Conservation (phyloP, 2,113 vertebrate species). For the Toxotes jaculatrix region DNA sequence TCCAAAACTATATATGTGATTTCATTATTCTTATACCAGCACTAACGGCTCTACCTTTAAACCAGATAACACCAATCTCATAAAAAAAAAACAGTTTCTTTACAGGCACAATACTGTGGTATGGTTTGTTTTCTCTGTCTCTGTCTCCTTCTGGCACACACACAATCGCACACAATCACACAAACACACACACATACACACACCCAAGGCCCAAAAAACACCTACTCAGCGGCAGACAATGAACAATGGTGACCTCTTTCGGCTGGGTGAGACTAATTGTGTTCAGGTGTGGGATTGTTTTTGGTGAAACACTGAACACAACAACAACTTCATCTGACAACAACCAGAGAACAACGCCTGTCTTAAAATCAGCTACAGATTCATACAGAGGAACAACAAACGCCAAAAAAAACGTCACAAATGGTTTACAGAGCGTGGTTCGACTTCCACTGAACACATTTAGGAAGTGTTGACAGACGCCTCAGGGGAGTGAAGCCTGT, state of each 20-base stretch:
- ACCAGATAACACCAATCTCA: background rate
- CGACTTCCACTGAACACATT: constrained; percentile 9
- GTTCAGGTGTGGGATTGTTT: constrained; percentile 51
- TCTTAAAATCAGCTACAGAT: constrained; percentile 15
- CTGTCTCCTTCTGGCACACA: background rate
- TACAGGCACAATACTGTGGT: background rate
- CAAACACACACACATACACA: background rate
- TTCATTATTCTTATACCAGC: background rate
- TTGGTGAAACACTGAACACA: constrained; percentile 23
- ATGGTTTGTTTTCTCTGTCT: background rate
- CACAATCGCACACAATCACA: background rate
- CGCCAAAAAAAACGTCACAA: constrained; percentile 6
- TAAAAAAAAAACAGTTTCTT: background rate
- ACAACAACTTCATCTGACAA: constrained; percentile 26
- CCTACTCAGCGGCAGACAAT: constrained; percentile 48
- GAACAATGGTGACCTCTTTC: constrained; percentile 69
- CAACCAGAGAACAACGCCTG: constrained; percentile 11
- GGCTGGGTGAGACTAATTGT: constrained; percentile 52
- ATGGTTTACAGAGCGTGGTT: constrained; percentile 15
- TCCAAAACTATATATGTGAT: background rate
- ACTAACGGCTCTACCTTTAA: background rate
- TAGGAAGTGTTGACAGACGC: constrained; percentile 40
- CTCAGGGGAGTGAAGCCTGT: constrained; percentile 37
- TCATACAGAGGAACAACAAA: constrained; percentile 1
- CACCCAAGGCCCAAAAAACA: constrained; percentile 21